phyloP scores from a whole-genome alignment of 2,888 invertebrate genomes.

The Hemaris fuciformis region DNA sequence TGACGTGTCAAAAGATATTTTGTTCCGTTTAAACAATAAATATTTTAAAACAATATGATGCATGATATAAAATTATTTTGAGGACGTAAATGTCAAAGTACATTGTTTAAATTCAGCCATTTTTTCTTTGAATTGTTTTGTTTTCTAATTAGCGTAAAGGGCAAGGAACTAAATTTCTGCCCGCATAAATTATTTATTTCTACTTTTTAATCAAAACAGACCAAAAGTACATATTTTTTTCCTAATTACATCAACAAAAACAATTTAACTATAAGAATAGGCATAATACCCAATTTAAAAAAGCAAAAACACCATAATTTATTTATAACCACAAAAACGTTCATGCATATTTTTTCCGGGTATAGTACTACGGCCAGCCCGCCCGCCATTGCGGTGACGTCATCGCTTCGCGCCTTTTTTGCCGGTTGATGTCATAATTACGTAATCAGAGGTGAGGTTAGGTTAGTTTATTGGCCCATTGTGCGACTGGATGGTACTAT shows the following conservation, averaged over 20 bases:
- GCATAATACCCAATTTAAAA: not conserved
- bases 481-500: not conserved
- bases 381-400: constrained; percentile 18
- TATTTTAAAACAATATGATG: too few species aligned
- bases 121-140: too few species aligned
- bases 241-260: not conserved
- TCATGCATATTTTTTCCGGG: not conserved
- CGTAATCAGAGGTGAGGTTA: constrained; percentile 16
- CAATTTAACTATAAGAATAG: not conserved
- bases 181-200: too few species aligned
- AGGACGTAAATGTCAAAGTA: too few species aligned
- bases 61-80: too few species aligned
- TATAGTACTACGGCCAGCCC: constrained; percentile 7
- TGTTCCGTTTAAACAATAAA: too few species aligned
- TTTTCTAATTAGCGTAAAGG: too few species aligned
- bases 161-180: too few species aligned
- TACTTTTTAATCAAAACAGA: too few species aligned
- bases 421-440: constrained; percentile 16
- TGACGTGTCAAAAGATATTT: too few species aligned
- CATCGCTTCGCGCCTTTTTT: constrained; percentile 13
- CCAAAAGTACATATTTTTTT: not conserved
- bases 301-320: not conserved
- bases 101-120: too few species aligned
- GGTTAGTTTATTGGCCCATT: constrained; percentile 16
- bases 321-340: not conserved